phyloP scores from a whole-genome alignment of 2,113 vertebrate species.

The Dicentrarchus labrax region DNA sequence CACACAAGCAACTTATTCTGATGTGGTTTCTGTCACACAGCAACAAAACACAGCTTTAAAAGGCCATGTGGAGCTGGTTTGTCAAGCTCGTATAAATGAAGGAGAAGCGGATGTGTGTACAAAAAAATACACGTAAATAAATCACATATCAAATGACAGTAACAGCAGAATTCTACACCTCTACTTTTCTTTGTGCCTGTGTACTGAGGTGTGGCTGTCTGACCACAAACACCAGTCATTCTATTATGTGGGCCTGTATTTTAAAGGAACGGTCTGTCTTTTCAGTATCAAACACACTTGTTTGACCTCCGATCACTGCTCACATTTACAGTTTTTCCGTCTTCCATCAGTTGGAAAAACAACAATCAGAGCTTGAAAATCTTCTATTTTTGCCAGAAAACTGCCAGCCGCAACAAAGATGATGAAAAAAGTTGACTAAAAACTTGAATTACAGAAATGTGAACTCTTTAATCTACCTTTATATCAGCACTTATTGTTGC shows the following conservation, averaged over 20 bases:
- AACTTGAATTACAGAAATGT: too few relatives aligned
- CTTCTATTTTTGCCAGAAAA: too few relatives aligned
- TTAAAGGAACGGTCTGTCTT: not conserved
- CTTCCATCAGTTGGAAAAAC: too few relatives aligned
- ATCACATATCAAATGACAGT: not conserved
- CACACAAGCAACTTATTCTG: not conserved
- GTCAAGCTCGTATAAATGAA: slow-evolving; percentile 5
- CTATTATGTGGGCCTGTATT: not conserved
- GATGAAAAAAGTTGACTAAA: too few relatives aligned
- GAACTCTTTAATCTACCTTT: too few relatives aligned
- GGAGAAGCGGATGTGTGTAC: not conserved
- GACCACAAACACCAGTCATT: not conserved
- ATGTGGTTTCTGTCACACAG: slow-evolving; percentile 48
- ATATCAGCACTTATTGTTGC: too few relatives aligned
- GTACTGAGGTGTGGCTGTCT: not conserved
- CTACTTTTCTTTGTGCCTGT: not conserved
- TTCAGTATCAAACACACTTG: not conserved
- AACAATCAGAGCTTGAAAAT: too few relatives aligned
- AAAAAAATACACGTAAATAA: not conserved
- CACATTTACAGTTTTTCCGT: not conserved
- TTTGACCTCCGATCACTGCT: too few relatives aligned
- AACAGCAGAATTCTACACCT: not conserved
- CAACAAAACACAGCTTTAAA: slow-evolving; percentile 5
- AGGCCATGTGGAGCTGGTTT: slow-evolving; percentile 53
- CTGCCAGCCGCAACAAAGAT: too few relatives aligned